Conservation (phyloP, 2,797 vertebrate genomes). For the Stomatorhinus walkeri region DNA sequence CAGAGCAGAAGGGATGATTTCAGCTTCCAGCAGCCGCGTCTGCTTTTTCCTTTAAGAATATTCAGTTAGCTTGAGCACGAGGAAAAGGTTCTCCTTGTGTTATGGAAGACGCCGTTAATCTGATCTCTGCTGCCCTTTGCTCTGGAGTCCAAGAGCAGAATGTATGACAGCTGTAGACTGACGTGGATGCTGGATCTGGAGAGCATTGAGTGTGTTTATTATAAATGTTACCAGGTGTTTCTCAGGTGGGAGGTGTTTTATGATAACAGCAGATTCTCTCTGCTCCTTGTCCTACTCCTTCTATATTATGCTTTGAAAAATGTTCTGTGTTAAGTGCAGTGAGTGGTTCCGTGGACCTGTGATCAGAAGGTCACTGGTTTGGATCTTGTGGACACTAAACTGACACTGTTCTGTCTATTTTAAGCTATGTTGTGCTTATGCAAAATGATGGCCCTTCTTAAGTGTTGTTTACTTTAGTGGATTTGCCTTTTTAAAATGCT, state of each 20-base stretch:
- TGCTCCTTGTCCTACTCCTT: background rate
- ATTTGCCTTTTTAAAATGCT: background rate
- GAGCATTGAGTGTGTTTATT: background rate
- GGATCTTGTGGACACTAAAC: background rate
- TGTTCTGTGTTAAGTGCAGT: background rate
- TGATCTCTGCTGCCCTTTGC: background rate
- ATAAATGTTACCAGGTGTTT: background rate
- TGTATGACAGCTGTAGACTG: background rate
- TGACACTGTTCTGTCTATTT: background rate
- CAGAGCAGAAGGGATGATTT: background rate
- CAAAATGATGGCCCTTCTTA: background rate
- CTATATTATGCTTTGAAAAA: background rate
- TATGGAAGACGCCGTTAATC: background rate
- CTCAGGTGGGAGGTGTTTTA: background rate
- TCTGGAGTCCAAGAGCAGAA: background rate
- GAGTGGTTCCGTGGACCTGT: background rate
- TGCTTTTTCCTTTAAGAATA: background rate
- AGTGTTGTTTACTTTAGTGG: background rate
- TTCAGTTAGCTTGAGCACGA: background rate
- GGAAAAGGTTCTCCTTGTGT: background rate
- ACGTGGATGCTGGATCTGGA: background rate
- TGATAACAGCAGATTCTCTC: background rate
- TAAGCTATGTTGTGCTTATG: background rate
- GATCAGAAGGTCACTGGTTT: background rate
- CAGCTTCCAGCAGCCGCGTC: background rate